Percentiles rank a stretch among this genome's conserved stretches.
Evolutionary conservation across 2,888 invertebrate genomes (phyloP).

Genomic region (Orthonychiurus folsomi): DNA sequence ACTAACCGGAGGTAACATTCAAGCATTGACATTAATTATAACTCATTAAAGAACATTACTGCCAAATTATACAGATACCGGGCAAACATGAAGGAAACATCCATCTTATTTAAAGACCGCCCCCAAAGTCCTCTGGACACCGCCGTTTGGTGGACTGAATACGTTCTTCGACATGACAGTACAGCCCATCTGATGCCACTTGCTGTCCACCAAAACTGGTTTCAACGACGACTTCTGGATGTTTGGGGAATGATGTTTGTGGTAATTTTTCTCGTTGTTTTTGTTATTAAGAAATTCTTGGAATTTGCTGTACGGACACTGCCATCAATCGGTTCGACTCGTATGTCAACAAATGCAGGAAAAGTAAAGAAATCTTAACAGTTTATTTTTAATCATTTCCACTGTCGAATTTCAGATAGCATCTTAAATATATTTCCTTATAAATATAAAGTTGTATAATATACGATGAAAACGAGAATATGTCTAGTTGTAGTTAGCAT

Average conservation of each 20-base stretch:
- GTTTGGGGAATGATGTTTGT: conserved; percentile 16
- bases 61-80: conserved; percentile 18
- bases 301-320: too few relatives aligned
- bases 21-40: not conserved
- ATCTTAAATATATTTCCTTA: too few relatives aligned
- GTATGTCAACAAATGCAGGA: not conserved
- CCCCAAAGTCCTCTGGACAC: conserved; percentile 24
- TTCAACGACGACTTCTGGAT: conserved; percentile 15
- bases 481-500: too few relatives aligned
- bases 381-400: not conserved
- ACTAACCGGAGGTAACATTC: conserved; percentile 17
- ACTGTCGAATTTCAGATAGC: too few relatives aligned
- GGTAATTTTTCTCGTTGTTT: conserved; percentile 9
- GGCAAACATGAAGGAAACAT: conserved; percentile 16
- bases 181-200: conserved; percentile 2
- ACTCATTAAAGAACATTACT: not conserved
- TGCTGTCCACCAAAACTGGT: conserved; percentile 12
- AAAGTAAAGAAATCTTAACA: not conserved
- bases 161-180: conserved; percentile 25
- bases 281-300: conserved; percentile 4
- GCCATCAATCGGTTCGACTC: not conserved
- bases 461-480: too few relatives aligned
- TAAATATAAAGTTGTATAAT: too few relatives aligned
- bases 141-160: conserved; percentile 31
- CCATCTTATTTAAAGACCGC: conserved; percentile 21